Base-by-base conservation (phyloP, 92 coral and sea anemone species). In the Parazoanthus swiftii region DNA sequence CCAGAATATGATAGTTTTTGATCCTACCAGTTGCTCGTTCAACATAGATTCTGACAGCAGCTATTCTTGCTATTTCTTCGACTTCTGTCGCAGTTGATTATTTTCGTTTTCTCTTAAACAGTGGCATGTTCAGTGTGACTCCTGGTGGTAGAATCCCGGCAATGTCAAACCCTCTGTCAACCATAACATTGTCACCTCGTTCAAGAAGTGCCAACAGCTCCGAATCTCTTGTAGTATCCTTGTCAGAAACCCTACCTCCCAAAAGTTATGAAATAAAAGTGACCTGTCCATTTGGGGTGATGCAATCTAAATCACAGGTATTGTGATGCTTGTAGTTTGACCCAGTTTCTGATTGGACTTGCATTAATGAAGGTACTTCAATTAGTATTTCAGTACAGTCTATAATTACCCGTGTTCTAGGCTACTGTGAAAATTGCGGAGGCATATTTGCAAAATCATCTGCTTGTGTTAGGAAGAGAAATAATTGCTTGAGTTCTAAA, bases 331-430 rank as follows among this genome's bases (percentile, higher is more conserved):
- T 77, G 50, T 77, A 77, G 33, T 77, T 77, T 39, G 91, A 91
- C 93, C 89, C 88, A 43, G 93, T 88, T 85, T 91, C 81, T 67
- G 93, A 91, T 86, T 91, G 93, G 68, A 91, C 89, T 74, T 38
- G 48, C 91, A 91, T 89, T 37, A 91, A 91, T 44, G 93, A 91
- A n/a, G 91, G 93, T 15, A 85, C 89, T 58, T 91, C 91, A 82
- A 89, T 77, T 77, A 88, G 88, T 43, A 91, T 76, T 74, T 88
- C 86, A 38, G 89, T 35, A 81, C 91, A 91, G 84, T 91, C 93
- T 66, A 91, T 88, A 8, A 88, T 88, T 0, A 65, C 84, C 5
- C 88, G 71, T 18, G 86, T 59, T 21, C 43, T 82, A 5, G 86
- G 86, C n/a, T 58, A 63, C 25, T 26, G 20, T 21, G 39, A 48